These are phyloP conservation scores for Pseudoatta argentina DNA, from an alignment of 1,140 invertebrate genomes.

Conservation along the genomic window DNA sequence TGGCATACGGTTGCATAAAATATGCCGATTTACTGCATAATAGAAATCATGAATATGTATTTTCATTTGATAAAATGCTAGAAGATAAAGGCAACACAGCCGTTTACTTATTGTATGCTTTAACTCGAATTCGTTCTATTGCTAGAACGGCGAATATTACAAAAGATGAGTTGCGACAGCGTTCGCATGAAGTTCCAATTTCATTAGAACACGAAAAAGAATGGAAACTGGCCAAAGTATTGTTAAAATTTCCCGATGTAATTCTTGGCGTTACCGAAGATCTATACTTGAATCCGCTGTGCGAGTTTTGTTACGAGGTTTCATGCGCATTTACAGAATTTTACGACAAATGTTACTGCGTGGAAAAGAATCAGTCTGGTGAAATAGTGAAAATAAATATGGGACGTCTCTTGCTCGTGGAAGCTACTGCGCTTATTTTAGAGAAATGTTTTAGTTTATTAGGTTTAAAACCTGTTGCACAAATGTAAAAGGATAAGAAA, in stretches of 20 bases:
- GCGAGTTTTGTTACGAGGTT: conserved; percentile 98
- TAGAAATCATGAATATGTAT: conserved; percentile 97
- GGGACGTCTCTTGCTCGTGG: conserved; percentile 95
- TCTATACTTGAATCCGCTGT: conserved; percentile 95
- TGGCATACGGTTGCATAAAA: conserved; percentile 99
- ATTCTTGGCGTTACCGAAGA: conserved; percentile 94
- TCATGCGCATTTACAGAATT: conserved; percentile 98
- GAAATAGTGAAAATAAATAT: conserved; percentile 95
- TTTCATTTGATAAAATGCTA: conserved; percentile 99
- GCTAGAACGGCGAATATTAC: conserved; percentile 92
- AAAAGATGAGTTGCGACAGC: conserved; percentile 87
- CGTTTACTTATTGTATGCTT: conserved; percentile 98
- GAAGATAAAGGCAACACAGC: conserved; percentile 99
- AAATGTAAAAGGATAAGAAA: conserved; percentile 91
- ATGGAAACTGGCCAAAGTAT: conserved; percentile 96
- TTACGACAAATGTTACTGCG: conserved; percentile 99
- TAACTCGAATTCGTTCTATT: conserved; percentile 97
- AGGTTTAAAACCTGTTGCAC: conserved; percentile 95
- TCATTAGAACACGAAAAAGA: conserved; percentile 96
- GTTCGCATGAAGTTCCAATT: conserved; percentile 87
- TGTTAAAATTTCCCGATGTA: conserved; percentile 95
- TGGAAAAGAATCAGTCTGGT: conserved; percentile 94
- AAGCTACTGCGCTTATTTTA: conserved; percentile 96
- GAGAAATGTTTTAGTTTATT: conserved; percentile 95
- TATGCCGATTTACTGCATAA: conserved; percentile 99